These are phyloP conservation scores for Melierax canorus DNA, from an alignment of 2,113 vertebrate genomes.

Conservation along the genomic window DNA sequence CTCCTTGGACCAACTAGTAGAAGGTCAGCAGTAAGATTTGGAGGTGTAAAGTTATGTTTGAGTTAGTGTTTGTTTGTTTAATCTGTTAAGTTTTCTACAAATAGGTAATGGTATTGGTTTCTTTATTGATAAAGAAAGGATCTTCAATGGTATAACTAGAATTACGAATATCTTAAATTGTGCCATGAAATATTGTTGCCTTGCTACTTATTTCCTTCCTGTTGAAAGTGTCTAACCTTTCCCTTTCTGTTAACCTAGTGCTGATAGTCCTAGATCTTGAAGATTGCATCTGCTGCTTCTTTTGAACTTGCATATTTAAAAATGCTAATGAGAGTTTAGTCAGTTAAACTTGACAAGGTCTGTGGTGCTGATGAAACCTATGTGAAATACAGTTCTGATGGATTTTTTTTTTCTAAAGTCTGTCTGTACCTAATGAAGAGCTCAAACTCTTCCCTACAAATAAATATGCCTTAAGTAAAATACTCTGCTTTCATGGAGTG, in stretches of 20 bases:
- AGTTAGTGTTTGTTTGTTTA: neutral
- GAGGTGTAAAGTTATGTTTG: neutral
- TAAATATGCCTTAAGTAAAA: neutral
- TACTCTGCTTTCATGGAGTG: neutral
- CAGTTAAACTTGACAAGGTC: neutral
- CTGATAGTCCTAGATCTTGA: neutral
- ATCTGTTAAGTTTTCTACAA: neutral
- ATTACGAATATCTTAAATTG: neutral
- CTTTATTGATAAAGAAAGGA: neutral
- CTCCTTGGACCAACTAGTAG: conserved; percentile 90
- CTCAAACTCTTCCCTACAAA: neutral
- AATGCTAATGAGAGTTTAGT: neutral
- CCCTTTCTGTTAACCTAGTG: neutral
- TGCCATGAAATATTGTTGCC: neutral
- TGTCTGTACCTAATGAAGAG: neutral
- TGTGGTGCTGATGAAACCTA: neutral
- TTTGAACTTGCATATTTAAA: neutral
- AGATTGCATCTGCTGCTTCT: neutral
- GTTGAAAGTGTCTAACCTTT: neutral
- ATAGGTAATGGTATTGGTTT: neutral
- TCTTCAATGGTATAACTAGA: neutral
- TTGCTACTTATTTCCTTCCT: neutral
- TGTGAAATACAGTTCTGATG: neutral
- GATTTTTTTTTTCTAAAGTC: neutral
- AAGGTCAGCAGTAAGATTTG: conserved; percentile 80